Base-by-base conservation (phyloP, 1,140 invertebrate genomes). In the Magallana angulata region DNA sequence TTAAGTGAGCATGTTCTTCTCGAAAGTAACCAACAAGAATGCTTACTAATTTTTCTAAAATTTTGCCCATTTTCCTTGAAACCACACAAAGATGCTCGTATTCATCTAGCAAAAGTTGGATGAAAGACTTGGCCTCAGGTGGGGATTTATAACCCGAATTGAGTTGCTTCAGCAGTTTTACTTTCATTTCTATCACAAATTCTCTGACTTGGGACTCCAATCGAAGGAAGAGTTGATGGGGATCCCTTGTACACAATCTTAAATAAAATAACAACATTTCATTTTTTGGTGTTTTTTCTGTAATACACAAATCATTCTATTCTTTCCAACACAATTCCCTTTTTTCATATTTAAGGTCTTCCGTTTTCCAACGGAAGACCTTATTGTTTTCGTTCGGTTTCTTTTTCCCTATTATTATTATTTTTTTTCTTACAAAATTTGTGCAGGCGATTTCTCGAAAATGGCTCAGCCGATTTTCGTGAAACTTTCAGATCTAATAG, bases 171-270 rank as follows among this genome's bases (percentile, higher is more conserved):
- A 96, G 93, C 60, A 96, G 95, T 87, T 95, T 94, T 89, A 96
- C 95, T 93, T 96, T 96, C 85, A 96, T 95, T 92, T 96, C 96
- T 83, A 96, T 95, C 82, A 96, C 96, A 93, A 96, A 96, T 90
- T 96, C 96, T 89, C 96, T 95, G 7, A 96, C 96, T 89, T 96
- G 96, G 82, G 96, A 95, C 86, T 96, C 96, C 62, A 96, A 91
- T 86, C 96, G 95, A 92, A 96, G 95, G 92, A 96, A 96, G 82
- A 97, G 94, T 87, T 96, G 96, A 91, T 96, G 96, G 60, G 96
- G 95, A 93, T 97, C 96, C 89, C 95, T 95, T 85, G 93, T 94
- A 92, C 96, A 96, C 82, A 97, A 93, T 92, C 96, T 97, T 92
- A 1, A 94, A 88, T 56, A 58, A 93, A 87, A 59, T 56, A 56